phyloP scores from a whole-genome alignment of 2,797 vertebrate species.

The Chanos chanos region DNA sequence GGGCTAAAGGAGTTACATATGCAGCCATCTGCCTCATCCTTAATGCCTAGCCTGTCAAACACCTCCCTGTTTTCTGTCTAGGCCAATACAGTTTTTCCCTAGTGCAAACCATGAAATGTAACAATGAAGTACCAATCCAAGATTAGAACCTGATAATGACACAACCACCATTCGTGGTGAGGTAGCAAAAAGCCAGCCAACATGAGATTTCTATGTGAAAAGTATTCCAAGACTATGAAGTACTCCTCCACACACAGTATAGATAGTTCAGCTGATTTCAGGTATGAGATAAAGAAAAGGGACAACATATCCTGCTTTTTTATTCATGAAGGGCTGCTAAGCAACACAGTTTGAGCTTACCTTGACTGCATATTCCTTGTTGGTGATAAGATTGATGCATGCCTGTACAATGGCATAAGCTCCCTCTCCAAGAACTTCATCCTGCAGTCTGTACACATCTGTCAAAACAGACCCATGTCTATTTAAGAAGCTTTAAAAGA shows the following conservation, averaged over 20 bases:
- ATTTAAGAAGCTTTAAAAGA: neutral
- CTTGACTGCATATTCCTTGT: slow-evolving; percentile 97
- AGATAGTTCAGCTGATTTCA: neutral
- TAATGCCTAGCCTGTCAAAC: neutral
- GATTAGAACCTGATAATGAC: no score
- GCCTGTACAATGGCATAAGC: slow-evolving; percentile 93
- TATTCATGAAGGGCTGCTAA: no score
- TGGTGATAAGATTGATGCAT: slow-evolving; percentile 91
- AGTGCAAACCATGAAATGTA: no score
- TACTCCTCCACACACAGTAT: no score
- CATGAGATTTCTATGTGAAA: no score
- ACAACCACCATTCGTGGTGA: no score
- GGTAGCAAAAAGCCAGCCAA: no score
- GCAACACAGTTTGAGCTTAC: slow-evolving; percentile 60
- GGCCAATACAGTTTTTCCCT: no score
- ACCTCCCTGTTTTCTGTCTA: no score
- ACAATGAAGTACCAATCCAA: no score
- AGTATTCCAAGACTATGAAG: no score
- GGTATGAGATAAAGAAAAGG: neutral
- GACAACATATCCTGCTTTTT: neutral
- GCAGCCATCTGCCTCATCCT: neutral
- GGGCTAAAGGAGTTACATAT: no score
- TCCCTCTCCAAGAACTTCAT: slow-evolving; percentile 91
- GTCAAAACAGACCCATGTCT: neutral
- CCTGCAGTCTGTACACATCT: slow-evolving; percentile 96